These are phyloP conservation scores for Heloderma charlesbogerti DNA, from an alignment of 2,113 vertebrate genomes.

Conservation along the genomic window DNA sequence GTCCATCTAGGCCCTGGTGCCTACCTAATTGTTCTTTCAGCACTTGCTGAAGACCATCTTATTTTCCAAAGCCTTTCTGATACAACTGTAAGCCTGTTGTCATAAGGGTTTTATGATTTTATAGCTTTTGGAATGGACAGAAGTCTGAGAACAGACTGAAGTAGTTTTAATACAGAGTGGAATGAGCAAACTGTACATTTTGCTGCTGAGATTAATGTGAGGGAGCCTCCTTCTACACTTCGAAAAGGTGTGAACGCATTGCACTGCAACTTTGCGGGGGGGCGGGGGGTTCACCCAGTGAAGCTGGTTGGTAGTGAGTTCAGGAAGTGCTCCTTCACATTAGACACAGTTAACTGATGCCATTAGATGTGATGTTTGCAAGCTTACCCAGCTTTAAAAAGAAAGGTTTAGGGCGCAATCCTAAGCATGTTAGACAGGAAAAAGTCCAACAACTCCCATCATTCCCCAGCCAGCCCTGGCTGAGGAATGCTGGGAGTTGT, in stretches of 20 bases:
- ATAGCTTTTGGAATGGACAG: neutral
- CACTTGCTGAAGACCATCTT: too few relatives aligned
- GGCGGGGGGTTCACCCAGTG: neutral
- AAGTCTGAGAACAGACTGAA: neutral
- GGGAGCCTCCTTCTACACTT: neutral
- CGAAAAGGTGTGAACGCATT: neutral
- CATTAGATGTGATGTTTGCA: neutral
- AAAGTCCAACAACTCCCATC: too few relatives aligned
- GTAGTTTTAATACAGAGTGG: neutral
- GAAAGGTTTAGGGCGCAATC: neutral
- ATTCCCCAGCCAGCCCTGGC: too few relatives aligned
- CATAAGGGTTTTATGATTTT: too few relatives aligned
- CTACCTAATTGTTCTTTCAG: too few relatives aligned
- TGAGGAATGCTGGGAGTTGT: too few relatives aligned
- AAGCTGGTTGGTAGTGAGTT: neutral
- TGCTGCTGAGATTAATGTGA: neutral
- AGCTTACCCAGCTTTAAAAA: neutral
- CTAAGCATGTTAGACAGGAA: too few relatives aligned
- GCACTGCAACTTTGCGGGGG: neutral
- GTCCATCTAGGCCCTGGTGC: too few relatives aligned
- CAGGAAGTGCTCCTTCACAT: neutral
- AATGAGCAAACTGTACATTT: neutral
- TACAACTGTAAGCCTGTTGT: neutral
- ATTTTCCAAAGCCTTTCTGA: too few relatives aligned
- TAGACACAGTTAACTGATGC: neutral